Percentiles rank a stretch among this genome's conserved stretches.
phyloP scores from a whole-genome alignment of 92 coral and sea anemone genomes.

The Muricea muricata region DNA sequence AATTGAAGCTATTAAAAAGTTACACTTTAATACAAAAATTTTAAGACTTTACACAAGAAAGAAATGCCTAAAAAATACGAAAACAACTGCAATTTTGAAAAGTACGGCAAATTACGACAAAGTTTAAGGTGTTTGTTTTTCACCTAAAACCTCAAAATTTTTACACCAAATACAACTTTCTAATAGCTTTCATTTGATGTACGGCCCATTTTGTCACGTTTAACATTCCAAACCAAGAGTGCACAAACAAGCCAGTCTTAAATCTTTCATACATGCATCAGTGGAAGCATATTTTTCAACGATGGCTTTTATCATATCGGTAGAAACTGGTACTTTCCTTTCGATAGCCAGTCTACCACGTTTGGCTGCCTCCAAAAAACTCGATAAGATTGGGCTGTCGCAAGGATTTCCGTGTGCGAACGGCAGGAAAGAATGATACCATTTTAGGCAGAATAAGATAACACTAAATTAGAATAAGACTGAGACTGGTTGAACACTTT shows the following conservation, averaged over 20 bases:
- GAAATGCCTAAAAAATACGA: no score
- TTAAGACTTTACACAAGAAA: no score
- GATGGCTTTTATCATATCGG: not conserved
- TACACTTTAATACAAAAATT: no score
- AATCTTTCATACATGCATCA: not conserved
- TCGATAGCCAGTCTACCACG: not conserved
- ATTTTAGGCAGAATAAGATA: constrained; percentile 42
- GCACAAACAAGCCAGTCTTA: not conserved
- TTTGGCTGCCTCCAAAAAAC: not conserved
- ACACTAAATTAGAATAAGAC: constrained; percentile 33
- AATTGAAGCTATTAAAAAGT: no score
- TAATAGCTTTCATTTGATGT: no score
- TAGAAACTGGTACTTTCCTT: not conserved
- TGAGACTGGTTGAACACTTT: constrained; percentile 28
- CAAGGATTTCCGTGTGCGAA: not conserved
- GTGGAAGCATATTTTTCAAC: not conserved
- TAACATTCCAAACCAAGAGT: not conserved
- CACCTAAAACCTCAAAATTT: no score
- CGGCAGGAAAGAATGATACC: constrained; percentile 45
- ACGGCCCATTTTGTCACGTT: no score
- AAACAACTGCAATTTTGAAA: no score
- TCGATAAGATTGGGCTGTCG: not conserved
- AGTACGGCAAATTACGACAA: no score
- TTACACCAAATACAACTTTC: no score
- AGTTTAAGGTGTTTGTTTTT: no score